Evolutionary conservation across 2,113 vertebrate genomes (phyloP), one percentile per base, ranked within the genome.

Genomic region (Tylochromis polylepis): DNA sequence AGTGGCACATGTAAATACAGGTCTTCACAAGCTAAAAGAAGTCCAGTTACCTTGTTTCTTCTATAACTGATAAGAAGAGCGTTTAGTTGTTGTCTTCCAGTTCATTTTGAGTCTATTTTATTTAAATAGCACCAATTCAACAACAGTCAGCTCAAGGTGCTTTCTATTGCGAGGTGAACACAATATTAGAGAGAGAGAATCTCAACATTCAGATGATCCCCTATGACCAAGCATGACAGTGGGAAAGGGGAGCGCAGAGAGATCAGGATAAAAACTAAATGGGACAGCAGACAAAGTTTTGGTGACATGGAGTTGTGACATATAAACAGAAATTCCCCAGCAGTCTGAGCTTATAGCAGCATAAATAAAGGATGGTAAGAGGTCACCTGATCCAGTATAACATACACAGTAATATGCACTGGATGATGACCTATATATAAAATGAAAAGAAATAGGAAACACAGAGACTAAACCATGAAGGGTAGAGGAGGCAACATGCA

Each of bases 221-320:
- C 22, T 72, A 16, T 18, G 41, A 72, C 14, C 67, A 46, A 72
- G 41, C 43, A 72, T 22, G 38, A 72, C 22, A 46, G 38, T 46
- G 22, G 22, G 22, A 38, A 41, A 24, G 3, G 38, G 38, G 20
- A 72, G 38, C 4, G 9, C 4, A 15, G 8, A 72, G 22, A 27
- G 22, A 22, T 46, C 11, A 72, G 8, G 0, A 72, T 10, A 72
- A 3, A 2, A 70, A 24, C 7, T 2, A 75, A 29, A 18, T 11
- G 41, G 5, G 67, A 49, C 4, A 49, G 2, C 27, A 11, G 41
- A 49, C 41, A 49, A 27, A 29, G 67, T 43, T 72, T 11, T 55
- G 36, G 36, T 38, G 9, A 38, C 36, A 38, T 38, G 8, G 36
- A 10, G 36, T 38, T 38, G 36, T 10, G 36, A 38, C 36, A 38